These are phyloP conservation scores for Furnarius figulus DNA, from an alignment of 2,113 vertebrate species.

Conservation along the genomic window DNA sequence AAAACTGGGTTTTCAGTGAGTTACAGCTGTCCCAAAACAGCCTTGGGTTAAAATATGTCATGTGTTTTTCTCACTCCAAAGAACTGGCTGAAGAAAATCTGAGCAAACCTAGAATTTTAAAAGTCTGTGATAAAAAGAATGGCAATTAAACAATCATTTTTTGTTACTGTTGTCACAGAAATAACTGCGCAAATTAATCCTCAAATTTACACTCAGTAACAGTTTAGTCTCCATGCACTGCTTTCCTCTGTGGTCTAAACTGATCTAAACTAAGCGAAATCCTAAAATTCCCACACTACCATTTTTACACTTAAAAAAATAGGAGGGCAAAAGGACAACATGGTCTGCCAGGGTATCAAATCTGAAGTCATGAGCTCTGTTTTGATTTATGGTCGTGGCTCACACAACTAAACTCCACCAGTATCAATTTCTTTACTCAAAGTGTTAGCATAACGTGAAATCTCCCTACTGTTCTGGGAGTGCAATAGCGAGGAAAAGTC, in stretches of 20 bases:
- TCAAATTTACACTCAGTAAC: background rate
- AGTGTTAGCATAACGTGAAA: background rate
- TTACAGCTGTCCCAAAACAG: conserved; percentile 40
- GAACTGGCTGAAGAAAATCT: conserved; percentile 13
- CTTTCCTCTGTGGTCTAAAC: background rate
- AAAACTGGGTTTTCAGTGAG: background rate
- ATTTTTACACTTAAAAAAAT: background rate
- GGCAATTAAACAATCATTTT: background rate
- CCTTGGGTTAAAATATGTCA: conserved; percentile 38
- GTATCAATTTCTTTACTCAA: background rate
- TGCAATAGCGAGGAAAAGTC: background rate
- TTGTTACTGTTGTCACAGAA: background rate
- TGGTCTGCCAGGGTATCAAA: background rate
- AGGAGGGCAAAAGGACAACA: background rate
- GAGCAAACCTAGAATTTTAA: background rate
- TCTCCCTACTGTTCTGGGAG: background rate
- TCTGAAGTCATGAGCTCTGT: background rate
- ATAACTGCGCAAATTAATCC: background rate
- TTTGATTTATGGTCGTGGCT: background rate
- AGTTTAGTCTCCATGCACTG: background rate
- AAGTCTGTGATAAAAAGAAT: background rate
- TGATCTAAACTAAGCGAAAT: background rate
- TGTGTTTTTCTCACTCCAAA: background rate
- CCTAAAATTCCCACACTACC: background rate
- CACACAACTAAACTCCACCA: background rate